Evolutionary conservation across 2,113 vertebrate genomes (phyloP).

Genomic region (Aspidoscelis tigris): DNA sequence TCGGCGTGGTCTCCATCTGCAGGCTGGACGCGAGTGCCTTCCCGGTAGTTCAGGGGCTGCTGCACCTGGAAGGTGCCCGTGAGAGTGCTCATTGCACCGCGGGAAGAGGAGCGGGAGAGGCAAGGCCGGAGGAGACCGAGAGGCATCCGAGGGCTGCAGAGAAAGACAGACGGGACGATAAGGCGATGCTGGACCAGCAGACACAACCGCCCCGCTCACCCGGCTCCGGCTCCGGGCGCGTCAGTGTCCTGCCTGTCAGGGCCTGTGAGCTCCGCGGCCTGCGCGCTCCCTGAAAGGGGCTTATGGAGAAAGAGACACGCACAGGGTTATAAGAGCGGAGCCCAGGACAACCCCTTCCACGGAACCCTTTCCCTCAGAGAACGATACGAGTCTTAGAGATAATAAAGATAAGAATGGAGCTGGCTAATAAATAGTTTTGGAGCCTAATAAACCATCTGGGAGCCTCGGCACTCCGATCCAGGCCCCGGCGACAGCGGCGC

Average conservation of each 20-base stretch:
- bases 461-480: too few species aligned
- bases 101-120: not conserved
- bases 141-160: not conserved
- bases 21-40: constrained; percentile 79
- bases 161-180: not conserved
- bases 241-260: too few species aligned
- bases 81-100: constrained; percentile 72
- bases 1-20: constrained; percentile 73
- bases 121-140: fast-evolving
- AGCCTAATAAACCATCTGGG: too few species aligned
- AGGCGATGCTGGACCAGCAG: not conserved
- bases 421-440: too few species aligned
- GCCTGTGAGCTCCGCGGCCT: too few species aligned
- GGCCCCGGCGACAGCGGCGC: too few species aligned
- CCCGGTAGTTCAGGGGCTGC: constrained; percentile 88
- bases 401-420: too few species aligned
- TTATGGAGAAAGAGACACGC: not conserved
- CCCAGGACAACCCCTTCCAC: not conserved
- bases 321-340: not conserved
- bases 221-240: too few species aligned
- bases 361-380: too few species aligned
- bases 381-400: too few species aligned
- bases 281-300: too few species aligned
- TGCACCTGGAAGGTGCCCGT: constrained; percentile 76
- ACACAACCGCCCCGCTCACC: constrained; percentile 16